Evolutionary conservation across 2,888 invertebrate species (phyloP), one percentile per base, ranked within the genome.

Genomic region (Caenorhabditis zanzibari): DNA sequence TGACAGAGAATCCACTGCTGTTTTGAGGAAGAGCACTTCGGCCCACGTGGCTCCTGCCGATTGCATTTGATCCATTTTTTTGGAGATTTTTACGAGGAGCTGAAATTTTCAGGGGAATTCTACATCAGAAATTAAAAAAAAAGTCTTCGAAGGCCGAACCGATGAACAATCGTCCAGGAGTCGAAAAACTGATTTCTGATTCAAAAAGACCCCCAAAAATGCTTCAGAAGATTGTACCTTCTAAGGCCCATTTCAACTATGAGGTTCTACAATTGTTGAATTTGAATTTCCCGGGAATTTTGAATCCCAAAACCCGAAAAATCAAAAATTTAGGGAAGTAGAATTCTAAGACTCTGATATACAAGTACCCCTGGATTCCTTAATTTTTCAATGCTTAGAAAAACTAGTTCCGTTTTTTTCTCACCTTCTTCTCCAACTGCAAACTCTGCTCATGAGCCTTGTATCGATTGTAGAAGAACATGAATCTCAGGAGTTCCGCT

Each of bases 31-130:
- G 95, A 98, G 98, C 85, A 86, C 97, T 95, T 99, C 98, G 92
- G 98, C 98, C 98, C 98, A 99, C 88, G 97, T 97, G 97, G 98
- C 98, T 93, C 97, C 97, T 93, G 97, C 97, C 93, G 97, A 97
- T 93, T 99, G 98, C 98, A 99, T 98, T 94, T 97, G 97, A 93
- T 98, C 97, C 98, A 98, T 98, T 94, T 98, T 98, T 93, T 96
- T 95, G 93, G 97, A 96, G 81, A 98, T 96, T 82, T 96, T 96
- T 10, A 96, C 96, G 94, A 97, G 97, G 77, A 98, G 94, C 94
- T 94, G 89, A n/a, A n/a, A n/a, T n/a, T n/a, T n/a, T n/a, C n/a
- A n/a, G n/a, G n/a, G n/a, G n/a, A n/a, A n/a, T n/a, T n/a, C n/a
- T n/a, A n/a, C n/a, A n/a, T n/a, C n/a, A n/a, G 69, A 86, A 86